Evolutionary conservation across 2,888 invertebrate genomes (phyloP), one percentile per base, ranked within the genome.

Genomic region (Eupithecia centaureata): DNA sequence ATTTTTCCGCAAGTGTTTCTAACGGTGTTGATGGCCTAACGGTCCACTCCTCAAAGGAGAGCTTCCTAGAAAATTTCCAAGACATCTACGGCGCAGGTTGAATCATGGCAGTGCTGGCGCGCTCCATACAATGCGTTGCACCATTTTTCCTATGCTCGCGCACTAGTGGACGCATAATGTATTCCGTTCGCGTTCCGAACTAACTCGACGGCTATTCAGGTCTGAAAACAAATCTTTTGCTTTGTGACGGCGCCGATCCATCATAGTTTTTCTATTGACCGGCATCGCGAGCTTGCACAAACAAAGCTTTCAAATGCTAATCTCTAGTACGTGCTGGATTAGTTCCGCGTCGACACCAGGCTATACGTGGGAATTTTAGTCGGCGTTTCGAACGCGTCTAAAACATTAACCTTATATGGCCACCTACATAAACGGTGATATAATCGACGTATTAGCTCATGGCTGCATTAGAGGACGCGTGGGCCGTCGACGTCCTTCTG

Each of bases 281-380:
- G 84, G 81, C 84, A 87, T 87, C 86, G 84, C 82, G 85, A 87
- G 88, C 88, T 89, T 88, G 88, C 86, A 87, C 90, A 92, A 92
- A 93, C 91, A 91, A 89, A 86, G 88, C 86, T 90, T 92, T 92
- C 87, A 90, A 90, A 92, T 90, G 91, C 86, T 91, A 92, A 93
- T 92, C 82, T 84, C 73, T 74, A 77, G 88, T 88, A 91, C 92
- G 92, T 93, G 92, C 84, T 71, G 86, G 88, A 89, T 92, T 89
- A 87, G 91, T 92, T 90, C 89, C 88, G 88, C 81, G 79, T 73
- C 73, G 77, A 75, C 70, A 75, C 74, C 22, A 22, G 47, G 47
- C 22, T 74, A 83, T 61, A 84, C 89, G 91, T 92, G 92, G 91
- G 92, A 92, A 92, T 72, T 74, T 74, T 70, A 62, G 75, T 69